Conservation (phyloP, 2,113 vertebrate species). For the Epinephelus cyanopodus region DNA sequence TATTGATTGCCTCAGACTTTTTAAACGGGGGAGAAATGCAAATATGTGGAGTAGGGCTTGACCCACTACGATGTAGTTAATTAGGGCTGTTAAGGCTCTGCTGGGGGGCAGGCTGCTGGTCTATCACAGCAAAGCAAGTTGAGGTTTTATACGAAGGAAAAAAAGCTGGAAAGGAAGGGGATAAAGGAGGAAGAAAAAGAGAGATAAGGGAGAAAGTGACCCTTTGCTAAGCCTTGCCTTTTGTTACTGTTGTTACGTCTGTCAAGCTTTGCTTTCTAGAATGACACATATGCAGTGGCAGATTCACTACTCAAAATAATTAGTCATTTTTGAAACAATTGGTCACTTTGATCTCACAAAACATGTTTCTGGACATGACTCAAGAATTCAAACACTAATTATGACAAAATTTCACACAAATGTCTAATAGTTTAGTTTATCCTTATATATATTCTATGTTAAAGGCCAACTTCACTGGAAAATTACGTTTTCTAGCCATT, state of each 20-base stretch:
- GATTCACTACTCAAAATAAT: too few species aligned
- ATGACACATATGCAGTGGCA: background rate
- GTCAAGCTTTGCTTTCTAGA: background rate
- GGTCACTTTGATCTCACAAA: too few species aligned
- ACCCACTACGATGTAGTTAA: background rate
- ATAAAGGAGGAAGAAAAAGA: background rate
- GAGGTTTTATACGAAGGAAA: background rate
- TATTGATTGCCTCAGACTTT: slow-evolving; percentile 28
- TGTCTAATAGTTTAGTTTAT: too few species aligned
- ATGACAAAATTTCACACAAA: too few species aligned
- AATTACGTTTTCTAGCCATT: too few species aligned
- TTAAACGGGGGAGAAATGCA: slow-evolving; percentile 20
- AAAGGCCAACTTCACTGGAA: too few species aligned
- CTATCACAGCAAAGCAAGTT: background rate
- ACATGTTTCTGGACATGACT: too few species aligned
- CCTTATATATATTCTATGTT: too few species aligned
- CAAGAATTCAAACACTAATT: too few species aligned
- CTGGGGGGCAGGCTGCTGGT: background rate
- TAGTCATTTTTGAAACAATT: too few species aligned
- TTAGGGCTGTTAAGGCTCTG: background rate
- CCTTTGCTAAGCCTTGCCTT: background rate
- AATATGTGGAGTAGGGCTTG: background rate
- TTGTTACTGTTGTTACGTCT: background rate
- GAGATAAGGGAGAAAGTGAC: background rate
- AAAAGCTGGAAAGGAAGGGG: background rate